These are phyloP conservation scores for Euwallacea fornicatus DNA, from an alignment of 1,140 invertebrate genomes.

Conservation along the genomic window DNA sequence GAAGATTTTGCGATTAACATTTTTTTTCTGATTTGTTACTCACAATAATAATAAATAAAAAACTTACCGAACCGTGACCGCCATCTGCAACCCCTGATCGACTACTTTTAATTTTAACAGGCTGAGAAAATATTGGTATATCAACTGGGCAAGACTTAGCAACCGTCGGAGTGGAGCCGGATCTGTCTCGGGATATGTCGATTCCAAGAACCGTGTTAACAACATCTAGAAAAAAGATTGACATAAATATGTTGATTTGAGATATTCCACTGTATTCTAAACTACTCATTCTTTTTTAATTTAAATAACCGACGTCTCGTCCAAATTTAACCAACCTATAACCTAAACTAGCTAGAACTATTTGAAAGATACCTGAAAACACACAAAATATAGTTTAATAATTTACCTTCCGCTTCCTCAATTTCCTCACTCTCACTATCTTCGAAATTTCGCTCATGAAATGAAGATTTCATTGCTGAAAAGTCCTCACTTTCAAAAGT, in stretches of 20 bases:
- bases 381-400: neutral
- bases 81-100: constrained; percentile 10
- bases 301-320: neutral
- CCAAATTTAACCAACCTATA: neutral
- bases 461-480: constrained; percentile 1
- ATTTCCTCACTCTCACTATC: constrained; percentile 23
- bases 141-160: constrained; percentile 36
- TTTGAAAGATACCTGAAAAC: neutral
- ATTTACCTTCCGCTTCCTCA: constrained; percentile 28
- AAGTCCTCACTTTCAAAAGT: constrained; percentile 24
- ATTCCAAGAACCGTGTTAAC: constrained; percentile 9
- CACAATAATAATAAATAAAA: neutral
- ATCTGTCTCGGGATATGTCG: constrained; percentile 5
- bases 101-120: constrained; percentile 13
- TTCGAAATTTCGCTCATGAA: neutral
- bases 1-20: no score
- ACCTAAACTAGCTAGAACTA: neutral
- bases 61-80: neutral
- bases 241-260: no score
- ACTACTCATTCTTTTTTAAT: no score
- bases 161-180: neutral
- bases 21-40: no score
- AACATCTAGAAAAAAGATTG: constrained; percentile 6
- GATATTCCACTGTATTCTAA: no score
- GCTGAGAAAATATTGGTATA: constrained; percentile 27